Evolutionary conservation across 2,113 vertebrate species (phyloP).

Genomic region (Dendropsophus ebraccatus): DNA sequence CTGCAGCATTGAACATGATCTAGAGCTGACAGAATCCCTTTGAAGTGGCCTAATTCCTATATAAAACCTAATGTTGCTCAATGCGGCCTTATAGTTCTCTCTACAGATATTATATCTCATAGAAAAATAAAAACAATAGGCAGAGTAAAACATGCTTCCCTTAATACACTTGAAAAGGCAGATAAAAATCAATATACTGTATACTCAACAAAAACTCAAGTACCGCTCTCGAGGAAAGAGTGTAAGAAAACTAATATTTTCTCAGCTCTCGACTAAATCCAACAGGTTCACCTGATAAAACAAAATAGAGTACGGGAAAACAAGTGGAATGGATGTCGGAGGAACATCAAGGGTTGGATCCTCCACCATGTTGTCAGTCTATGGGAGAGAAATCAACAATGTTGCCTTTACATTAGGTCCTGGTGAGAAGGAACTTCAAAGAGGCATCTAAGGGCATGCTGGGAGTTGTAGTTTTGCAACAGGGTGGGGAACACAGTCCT

Average conservation of each 20-base stretch:
- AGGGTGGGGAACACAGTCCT: too few relatives aligned
- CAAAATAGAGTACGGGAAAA: not conserved
- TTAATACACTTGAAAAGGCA: not conserved
- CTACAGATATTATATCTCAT: too few relatives aligned
- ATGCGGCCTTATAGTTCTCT: too few relatives aligned
- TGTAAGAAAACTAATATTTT: not conserved
- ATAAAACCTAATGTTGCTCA: too few relatives aligned
- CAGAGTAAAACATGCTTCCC: too few relatives aligned
- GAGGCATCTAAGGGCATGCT: not conserved
- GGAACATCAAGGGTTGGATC: not conserved
- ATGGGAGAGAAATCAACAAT: not conserved
- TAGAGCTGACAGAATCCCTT: too few relatives aligned
- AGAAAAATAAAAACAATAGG: too few relatives aligned
- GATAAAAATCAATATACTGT: not conserved
- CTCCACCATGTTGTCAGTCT: not conserved
- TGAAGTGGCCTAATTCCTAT: too few relatives aligned
- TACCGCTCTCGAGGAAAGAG: not conserved
- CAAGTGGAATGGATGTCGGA: not conserved
- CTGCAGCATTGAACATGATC: too few relatives aligned
- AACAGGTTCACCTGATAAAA: not conserved
- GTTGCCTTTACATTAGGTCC: not conserved
- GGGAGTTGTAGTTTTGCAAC: not conserved
- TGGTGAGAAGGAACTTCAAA: slow-evolving; percentile 14
- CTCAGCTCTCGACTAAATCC: not conserved
- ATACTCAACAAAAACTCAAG: not conserved